These are phyloP conservation scores for Nanger granti DNA, from an alignment of 2,113 vertebrate genomes.

Conservation along the genomic window DNA sequence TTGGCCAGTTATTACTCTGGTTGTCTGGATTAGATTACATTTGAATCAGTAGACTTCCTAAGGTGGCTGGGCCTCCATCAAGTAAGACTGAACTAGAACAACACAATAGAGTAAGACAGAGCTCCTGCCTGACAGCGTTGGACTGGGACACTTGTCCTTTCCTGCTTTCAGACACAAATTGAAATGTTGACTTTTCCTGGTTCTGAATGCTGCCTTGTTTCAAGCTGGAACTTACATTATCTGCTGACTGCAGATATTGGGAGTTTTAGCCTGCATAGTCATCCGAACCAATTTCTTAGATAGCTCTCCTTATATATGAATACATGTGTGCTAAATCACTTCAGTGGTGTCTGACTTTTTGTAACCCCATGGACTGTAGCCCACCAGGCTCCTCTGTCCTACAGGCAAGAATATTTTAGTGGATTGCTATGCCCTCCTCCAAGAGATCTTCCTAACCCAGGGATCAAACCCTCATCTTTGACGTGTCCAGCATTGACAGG, in stretches of 20 bases:
- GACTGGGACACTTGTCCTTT: neutral
- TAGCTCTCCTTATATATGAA: neutral
- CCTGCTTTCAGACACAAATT: neutral
- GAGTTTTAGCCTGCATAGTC: neutral
- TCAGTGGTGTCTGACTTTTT: neutral
- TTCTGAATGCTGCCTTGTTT: neutral
- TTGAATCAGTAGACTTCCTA: neutral
- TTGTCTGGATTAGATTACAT: neutral
- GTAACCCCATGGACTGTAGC: neutral
- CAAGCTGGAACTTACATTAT: neutral
- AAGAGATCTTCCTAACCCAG: neutral
- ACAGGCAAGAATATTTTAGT: neutral
- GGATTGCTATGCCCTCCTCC: neutral
- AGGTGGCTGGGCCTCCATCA: neutral
- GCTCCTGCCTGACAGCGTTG: neutral
- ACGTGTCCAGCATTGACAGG: neutral
- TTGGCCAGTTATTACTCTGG: neutral
- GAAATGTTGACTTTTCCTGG: neutral
- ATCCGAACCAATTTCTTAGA: neutral
- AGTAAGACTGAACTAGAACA: neutral
- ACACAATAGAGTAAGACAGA: neutral
- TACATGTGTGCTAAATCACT: neutral
- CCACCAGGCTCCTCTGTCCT: neutral
- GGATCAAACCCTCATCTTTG: neutral
- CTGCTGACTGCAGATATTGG: neutral